Base-by-base conservation (phyloP, 2,888 invertebrate species). In the Leptura quadrifasciata region DNA sequence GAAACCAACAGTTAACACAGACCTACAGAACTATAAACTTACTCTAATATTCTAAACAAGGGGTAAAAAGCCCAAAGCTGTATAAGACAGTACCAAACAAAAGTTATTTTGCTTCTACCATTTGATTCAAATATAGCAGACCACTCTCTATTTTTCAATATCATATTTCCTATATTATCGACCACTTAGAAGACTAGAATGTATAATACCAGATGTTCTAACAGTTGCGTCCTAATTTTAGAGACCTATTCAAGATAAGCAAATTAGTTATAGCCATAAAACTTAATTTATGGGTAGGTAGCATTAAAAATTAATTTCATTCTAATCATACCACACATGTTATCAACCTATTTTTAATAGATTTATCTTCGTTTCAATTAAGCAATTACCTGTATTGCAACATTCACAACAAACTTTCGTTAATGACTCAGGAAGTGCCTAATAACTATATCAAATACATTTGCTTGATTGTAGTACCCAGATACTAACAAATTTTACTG, bases 171-270 rank as follows among this genome's bases (percentile, higher is more conserved):
- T 18, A 39, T 18, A 63, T 39, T 63, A 63, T 39, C 8, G 35
- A 20, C 31, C 21, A 47, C 20, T 35, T 15, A 64, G 4, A 57
- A 57, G 5, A 2, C 55, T 47, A 58, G 1, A 24, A 61, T 27
- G 60, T 8, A 61, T 31, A 17, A 17, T 31, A 61, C 58, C n/a
- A 60, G 47, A 47, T 47, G 4, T n/a, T 15, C 47, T 47, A 47
- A 47, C n/a, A 47, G 47, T 3, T n/a, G 17, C n/a, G 5, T n/a
- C n/a, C 52, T 47, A 65, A 65, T 65, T 54, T 65, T 54, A 65
- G 64, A 64, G 12, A 12, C 31, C 15, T 35, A 68, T 57, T 68
- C 31, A 27, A 68, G 68, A 68, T 57, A 68, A 65, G 24, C 27
- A 57, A 68, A 57, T 55, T 55, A 57, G 18, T 55, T 55, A 68